Percentiles rank a stretch among this genome's conserved stretches.
Conservation (phyloP, 2,113 vertebrate species). For the Melospiza georgiana region DNA sequence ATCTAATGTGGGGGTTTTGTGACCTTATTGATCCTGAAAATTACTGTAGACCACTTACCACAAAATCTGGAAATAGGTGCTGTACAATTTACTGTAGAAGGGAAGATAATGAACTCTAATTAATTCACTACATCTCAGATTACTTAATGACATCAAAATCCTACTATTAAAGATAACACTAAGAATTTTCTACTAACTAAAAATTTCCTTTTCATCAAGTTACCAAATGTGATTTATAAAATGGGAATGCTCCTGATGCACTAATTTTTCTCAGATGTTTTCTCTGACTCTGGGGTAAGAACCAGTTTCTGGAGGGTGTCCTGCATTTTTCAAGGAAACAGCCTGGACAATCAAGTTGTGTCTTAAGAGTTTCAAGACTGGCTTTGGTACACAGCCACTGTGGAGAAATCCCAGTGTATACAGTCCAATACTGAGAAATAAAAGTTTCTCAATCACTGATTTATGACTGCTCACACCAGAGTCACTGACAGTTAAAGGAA, state of each 20-base stretch:
- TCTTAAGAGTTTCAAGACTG: neutral
- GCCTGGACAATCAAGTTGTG: neutral
- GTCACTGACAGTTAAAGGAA: neutral
- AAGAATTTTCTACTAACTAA: neutral
- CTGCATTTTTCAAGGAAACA: neutral
- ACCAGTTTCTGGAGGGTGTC: neutral
- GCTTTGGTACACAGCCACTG: neutral
- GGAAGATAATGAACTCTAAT: neutral
- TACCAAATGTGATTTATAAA: neutral
- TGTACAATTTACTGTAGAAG: neutral
- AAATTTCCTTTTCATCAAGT: neutral
- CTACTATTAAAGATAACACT: neutral
- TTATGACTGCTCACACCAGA: neutral
- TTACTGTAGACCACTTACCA: neutral
- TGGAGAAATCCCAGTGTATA: neutral
- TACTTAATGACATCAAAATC: neutral
- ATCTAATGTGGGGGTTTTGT: neutral
- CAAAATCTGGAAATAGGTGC: neutral
- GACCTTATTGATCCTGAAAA: neutral
- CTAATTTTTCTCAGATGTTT: neutral
- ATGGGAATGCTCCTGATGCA: neutral
- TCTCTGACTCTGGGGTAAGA: neutral
- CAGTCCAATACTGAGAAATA: neutral
- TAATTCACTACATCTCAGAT: neutral
- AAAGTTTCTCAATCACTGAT: neutral